Evolutionary conservation across 2,888 invertebrate species (phyloP).

Genomic region (Candidula unifasciata): DNA sequence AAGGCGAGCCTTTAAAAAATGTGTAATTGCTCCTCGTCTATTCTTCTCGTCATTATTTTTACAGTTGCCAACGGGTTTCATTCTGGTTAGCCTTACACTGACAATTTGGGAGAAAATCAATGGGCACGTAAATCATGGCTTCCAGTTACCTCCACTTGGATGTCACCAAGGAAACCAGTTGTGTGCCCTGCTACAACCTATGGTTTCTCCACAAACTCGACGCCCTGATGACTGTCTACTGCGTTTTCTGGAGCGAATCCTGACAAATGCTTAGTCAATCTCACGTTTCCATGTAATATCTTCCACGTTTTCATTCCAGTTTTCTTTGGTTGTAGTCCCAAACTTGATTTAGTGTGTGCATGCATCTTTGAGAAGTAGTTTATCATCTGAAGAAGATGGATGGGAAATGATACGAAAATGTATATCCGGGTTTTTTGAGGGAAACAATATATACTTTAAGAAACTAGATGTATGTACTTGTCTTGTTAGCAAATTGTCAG

Average conservation of each 20-base stretch:
- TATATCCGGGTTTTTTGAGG: too few relatives aligned
- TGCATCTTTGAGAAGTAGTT: too few relatives aligned
- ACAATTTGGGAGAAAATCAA: constrained; percentile 41
- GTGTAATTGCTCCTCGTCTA: constrained; percentile 29
- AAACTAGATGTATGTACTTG: too few relatives aligned
- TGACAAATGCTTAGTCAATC: constrained; percentile 5
- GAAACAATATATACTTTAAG: too few relatives aligned
- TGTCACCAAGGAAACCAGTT: constrained; percentile 43
- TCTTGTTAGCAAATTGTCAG: too few relatives aligned
- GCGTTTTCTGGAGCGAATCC: constrained; percentile 11
- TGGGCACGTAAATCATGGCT: constrained; percentile 45
- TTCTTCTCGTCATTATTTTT: constrained; percentile 43
- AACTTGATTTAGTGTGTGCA: too few relatives aligned
- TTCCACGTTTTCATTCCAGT: constrained; percentile 11
- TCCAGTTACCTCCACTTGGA: constrained; percentile 31
- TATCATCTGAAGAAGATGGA: too few relatives aligned
- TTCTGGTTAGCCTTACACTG: constrained; percentile 31
- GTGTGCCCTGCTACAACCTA: constrained; percentile 42
- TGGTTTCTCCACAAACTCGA: constrained; percentile 34
- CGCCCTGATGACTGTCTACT: constrained; percentile 27
- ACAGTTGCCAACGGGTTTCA: constrained; percentile 33
- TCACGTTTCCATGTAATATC: constrained; percentile 24
- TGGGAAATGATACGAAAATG: too few relatives aligned
- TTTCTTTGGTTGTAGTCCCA: neutral
- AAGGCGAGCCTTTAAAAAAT: constrained; percentile 9